Base-by-base conservation (phyloP, 2,797 vertebrate genomes). In the Darevskia nairensis region DNA sequence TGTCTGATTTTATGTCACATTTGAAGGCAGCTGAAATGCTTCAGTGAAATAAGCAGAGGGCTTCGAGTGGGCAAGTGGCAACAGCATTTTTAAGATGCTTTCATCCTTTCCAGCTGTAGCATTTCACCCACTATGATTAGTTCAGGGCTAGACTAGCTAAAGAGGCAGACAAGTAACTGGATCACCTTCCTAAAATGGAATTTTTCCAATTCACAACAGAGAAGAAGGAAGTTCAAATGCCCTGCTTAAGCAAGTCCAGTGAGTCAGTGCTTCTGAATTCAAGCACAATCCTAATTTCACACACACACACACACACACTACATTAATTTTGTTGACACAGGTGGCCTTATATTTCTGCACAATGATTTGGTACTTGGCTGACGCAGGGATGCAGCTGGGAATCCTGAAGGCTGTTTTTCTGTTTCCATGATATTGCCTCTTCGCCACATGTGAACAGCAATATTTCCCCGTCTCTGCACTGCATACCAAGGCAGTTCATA, bases 1-100 rank as follows among this genome's bases (percentile, higher is more conserved):
- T 90, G 27, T 92, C 41, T 55, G 86, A 79, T 82, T 35, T 35
- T 35, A 88, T 88, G 86, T 59, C 86, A 75, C 80, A 72, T 84
- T 89, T 89, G 78, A 89, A 78, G 29, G 86, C 83, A 71, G 89
- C 91, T 79, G 85, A 89, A 90, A 64, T 0, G 0, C 44, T 87
- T 71, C 72, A 75, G 32, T 17, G 71, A 35, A 35, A 85, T 1
- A 89, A 92, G 86, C 21, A n/a, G 41, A 1, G 86, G 15, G 39
- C 44, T 19, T 21, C 80, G 72, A 90, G 80, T 86, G 83, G 29
- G 71, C 29, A 87, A 66, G 41, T 1, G 1, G 9, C 61, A 0
- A 77, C 25, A 23, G 86, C 66, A 2, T 21, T 9, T 76, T 35
- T 71, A 87, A 21, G 83, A 69, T 46, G 15, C 71, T 9, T 77